phyloP scores from a whole-genome alignment of 2,113 vertebrate genomes.

The Zosterops borbonicus region DNA sequence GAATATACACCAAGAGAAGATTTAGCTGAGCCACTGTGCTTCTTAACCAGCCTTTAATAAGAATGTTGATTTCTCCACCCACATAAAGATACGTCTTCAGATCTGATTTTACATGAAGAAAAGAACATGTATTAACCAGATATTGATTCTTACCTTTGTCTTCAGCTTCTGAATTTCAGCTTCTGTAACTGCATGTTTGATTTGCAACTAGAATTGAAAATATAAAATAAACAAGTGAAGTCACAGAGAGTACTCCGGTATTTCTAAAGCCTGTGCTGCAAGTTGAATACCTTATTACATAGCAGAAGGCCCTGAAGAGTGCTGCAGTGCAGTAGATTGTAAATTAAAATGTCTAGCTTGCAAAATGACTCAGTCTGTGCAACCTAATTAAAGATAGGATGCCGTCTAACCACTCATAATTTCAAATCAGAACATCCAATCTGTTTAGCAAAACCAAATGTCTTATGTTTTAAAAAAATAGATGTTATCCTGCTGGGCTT shows the following conservation, averaged over 20 bases:
- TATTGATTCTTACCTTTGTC: conserved; percentile 88
- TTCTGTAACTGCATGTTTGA: conserved; percentile 98
- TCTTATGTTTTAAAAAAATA: conserved; percentile 5
- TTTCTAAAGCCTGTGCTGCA: conserved; percentile 64
- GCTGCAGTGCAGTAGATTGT: conserved; percentile 76
- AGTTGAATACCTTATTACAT: conserved; percentile 53
- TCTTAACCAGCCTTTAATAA: conserved; percentile 11
- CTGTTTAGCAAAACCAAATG: conserved; percentile 62
- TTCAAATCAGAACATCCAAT: conserved; percentile 68
- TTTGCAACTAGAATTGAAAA: conserved; percentile 89
- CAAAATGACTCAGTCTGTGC: conserved; percentile 73
- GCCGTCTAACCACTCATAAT: conserved; percentile 57
- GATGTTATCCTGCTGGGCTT: conserved; percentile 40
- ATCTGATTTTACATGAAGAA: neutral
- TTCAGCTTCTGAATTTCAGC: conserved; percentile 99
- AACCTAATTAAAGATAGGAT: conserved; percentile 72
- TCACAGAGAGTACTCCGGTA: conserved; percentile 38
- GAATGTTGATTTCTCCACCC: conserved; percentile 44
- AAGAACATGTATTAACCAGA: neutral
- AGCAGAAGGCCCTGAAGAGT: conserved; percentile 74
- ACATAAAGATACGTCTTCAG: conserved; percentile 17
- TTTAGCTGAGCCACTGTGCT: neutral
- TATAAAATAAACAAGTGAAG: conserved; percentile 67
- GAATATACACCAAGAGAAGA: neutral
- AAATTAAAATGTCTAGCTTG: conserved; percentile 75